Evolutionary conservation across 2,113 vertebrate species (phyloP).

Genomic region (Arvicanthis niloticus): DNA sequence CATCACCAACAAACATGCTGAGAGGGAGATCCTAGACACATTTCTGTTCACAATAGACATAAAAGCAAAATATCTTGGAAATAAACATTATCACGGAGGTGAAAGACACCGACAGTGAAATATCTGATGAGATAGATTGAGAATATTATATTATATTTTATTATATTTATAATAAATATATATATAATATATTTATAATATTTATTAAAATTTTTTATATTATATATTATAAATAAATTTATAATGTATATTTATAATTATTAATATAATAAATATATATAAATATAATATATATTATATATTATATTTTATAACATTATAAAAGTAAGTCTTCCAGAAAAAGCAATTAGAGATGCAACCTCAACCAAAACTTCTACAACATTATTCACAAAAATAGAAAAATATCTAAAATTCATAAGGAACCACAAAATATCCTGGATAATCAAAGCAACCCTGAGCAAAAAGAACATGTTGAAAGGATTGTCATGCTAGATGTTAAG

Average conservation of each 20-base stretch:
- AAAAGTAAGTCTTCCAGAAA: background rate
- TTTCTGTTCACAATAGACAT: background rate
- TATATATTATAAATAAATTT: too few relatives aligned
- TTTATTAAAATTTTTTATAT: too few relatives aligned
- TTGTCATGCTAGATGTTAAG: background rate
- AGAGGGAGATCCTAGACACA: background rate
- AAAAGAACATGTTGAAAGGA: background rate
- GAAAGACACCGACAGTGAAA: background rate
- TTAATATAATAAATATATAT: too few relatives aligned
- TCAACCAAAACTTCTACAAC: background rate
- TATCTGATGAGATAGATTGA: background rate
- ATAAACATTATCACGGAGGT: background rate
- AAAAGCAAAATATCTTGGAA: background rate
- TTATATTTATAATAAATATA: too few relatives aligned
- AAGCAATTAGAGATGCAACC: background rate
- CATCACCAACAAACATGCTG: background rate
- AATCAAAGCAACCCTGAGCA: background rate
- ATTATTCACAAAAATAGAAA: background rate
- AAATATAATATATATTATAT: too few relatives aligned
- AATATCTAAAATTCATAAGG: background rate
- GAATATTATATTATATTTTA: too few relatives aligned
- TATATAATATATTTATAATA: too few relatives aligned
- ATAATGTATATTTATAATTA: too few relatives aligned
- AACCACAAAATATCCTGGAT: background rate
- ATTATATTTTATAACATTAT: too few relatives aligned